Evolutionary conservation across 2,888 invertebrate genomes (phyloP).

Genomic region (Sinhomidia bicolor): DNA sequence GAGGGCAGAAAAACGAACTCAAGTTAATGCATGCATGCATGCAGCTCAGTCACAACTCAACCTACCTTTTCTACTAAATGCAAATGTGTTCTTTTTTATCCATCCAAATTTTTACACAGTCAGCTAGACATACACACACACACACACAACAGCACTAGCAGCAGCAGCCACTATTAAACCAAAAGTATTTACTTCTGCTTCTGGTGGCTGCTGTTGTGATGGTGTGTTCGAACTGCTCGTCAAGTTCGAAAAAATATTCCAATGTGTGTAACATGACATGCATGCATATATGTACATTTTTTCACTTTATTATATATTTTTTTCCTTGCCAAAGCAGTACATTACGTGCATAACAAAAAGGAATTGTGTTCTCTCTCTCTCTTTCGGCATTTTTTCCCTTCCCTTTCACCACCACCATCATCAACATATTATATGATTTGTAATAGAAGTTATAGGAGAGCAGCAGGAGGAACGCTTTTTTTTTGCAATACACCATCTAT

Average conservation of each 20-base stretch:
- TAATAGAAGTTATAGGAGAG: not conserved
- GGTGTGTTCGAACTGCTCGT: slow-evolving; percentile 34
- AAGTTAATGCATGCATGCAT: slow-evolving; percentile 25
- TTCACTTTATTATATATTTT: not conserved
- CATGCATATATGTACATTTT: slow-evolving; percentile 1
- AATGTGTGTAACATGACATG: not conserved
- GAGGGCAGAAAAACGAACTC: not conserved
- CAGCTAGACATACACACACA: not conserved
- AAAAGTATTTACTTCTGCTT: no score
- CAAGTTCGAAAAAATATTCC: slow-evolving; percentile 32
- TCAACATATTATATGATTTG: slow-evolving; percentile 1
- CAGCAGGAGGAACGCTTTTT: not conserved
- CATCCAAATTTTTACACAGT: not conserved
- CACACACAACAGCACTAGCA: not conserved
- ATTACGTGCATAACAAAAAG: not conserved
- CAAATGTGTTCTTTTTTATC: slow-evolving; percentile 29
- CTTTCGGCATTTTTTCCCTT: slow-evolving; percentile 36
- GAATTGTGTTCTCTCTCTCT: not conserved
- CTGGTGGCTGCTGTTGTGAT: not conserved
- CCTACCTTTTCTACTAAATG: slow-evolving; percentile 45
- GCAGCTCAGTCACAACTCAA: no score
- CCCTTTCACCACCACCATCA: slow-evolving; percentile 5
- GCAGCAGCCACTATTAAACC: not conserved
- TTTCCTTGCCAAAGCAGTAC: not conserved
- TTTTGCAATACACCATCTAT: slow-evolving; percentile 3